Percentiles rank a stretch among this genome's conserved stretches.
These are phyloP conservation scores for Heliornis fulica DNA, from an alignment of 2,113 vertebrate genomes.

Conservation along the genomic window DNA sequence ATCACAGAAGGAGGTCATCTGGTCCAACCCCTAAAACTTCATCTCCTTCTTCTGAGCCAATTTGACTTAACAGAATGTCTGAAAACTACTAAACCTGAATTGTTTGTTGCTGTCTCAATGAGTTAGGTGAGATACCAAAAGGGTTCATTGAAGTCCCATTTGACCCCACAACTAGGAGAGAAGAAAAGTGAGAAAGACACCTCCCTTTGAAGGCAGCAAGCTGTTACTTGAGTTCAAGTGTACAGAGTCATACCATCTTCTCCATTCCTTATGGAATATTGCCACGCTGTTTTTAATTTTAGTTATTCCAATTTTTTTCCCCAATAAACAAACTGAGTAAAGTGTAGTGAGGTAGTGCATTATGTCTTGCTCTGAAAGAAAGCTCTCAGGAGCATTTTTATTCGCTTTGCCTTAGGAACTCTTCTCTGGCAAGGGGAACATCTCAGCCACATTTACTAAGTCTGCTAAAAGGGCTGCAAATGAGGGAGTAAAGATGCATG, in stretches of 20 bases:
- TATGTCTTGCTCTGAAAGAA: neutral
- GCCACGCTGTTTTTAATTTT: neutral
- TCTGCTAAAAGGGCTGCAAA: neutral
- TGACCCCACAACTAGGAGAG: neutral
- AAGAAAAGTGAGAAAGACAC: neutral
- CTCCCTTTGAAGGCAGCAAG: neutral
- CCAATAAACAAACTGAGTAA: neutral
- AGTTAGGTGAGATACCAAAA: neutral
- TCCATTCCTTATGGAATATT: neutral
- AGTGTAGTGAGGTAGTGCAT: neutral
- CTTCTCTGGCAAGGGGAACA: neutral
- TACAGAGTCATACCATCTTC: neutral
- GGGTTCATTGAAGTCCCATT: neutral
- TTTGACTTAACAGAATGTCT: neutral
- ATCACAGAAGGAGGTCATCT: neutral
- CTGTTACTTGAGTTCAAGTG: neutral
- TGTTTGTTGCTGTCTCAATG: neutral
- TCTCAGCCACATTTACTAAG: neutral
- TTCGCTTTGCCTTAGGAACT: neutral
- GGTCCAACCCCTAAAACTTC: neutral
- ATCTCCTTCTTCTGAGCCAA: neutral
- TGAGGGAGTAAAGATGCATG: neutral
- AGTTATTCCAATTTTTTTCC: neutral
- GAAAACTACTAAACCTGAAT: neutral
- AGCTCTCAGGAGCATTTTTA: neutral